Base-by-base conservation (phyloP, 64 coral and sea anemone genomes). In the Actinia tenebrosa region DNA sequence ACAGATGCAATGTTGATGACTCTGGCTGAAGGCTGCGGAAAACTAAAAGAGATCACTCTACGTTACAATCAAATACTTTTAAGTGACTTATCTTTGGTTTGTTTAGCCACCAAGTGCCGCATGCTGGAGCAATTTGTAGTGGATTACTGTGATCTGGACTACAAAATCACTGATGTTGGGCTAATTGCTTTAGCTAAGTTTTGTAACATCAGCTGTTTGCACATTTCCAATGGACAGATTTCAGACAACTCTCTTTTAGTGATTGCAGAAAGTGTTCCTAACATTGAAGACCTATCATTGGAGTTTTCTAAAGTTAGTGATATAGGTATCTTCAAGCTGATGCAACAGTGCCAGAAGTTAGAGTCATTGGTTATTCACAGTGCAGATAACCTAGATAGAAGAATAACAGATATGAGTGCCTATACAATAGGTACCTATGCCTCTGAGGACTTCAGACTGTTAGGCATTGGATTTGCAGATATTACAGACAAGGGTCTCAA, bases 251-350 rank as follows among this genome's bases (percentile, higher is more conserved):
- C 97, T 22, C 95, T 94, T 53, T 62, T 92, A 23, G 91, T 90
- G 14, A 95, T 99, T 53, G 90, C 93, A 16, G 81, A 82, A 75
- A 79, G 89, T 16, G 78, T 99, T 14, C 93, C 97, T 16, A 91
- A 82, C 18, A 87, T 99, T 4, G 91, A 92, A 59, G 91, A 92
- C 80, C 69, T 99, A 62, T 95, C 91, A 45, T 86, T 99, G 30
- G 97, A 99, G 82, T 93, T 95, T 86, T 92, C 89, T 77, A 85
- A 92, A 53, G 75, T 99, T 50, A 95, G 93, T 23, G 97, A 99
- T 62, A 77, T 89, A 15, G 97, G 97, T 54, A 87, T 99, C 19
- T 93, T 89, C 30, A 85, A 91, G 23, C 79, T 99, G 16, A 95
- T 99, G 97, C 80, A 80, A 27, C 56, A 83, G 52, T 99, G 97